A percentile compares a stretch with the other conserved stretches of the same genome.
Conservation (phyloP, 2,113 vertebrate genomes). For the Megatriorchis doriae region DNA sequence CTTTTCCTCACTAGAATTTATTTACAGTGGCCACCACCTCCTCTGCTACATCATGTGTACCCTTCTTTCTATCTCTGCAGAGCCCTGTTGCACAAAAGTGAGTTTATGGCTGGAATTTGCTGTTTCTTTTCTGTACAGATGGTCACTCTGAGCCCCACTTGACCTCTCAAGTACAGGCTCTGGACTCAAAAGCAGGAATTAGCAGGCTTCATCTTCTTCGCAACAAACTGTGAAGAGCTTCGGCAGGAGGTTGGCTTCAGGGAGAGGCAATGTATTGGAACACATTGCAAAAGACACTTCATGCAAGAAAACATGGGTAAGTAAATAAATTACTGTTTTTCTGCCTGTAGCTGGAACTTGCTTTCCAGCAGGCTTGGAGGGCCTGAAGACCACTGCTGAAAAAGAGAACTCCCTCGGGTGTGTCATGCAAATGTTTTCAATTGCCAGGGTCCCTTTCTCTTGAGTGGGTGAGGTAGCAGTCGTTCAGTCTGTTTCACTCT, state of each 20-base stretch:
- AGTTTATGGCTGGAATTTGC: background rate
- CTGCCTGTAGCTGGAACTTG: background rate
- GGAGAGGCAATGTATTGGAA: conserved; percentile 7
- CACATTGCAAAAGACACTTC: background rate
- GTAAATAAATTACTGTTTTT: background rate
- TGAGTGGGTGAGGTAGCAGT: background rate
- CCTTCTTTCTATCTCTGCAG: background rate
- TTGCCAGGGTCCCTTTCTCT: background rate
- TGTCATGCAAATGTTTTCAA: background rate
- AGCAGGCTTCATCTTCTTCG: background rate
- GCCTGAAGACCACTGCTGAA: background rate
- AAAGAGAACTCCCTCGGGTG: background rate
- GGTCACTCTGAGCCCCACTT: background rate
- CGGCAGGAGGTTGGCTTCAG: conserved; percentile 45
- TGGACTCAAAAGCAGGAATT: background rate
- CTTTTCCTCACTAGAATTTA: background rate
- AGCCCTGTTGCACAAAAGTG: background rate
- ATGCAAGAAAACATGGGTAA: background rate
- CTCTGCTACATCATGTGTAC: accelerated
- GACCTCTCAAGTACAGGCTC: background rate
- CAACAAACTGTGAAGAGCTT: conserved; percentile 25
- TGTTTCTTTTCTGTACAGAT: conserved; percentile 33
- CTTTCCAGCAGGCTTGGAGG: background rate
- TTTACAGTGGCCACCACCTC: background rate
- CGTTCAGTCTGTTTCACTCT: background rate